Evolutionary conservation across 2,888 invertebrate species (phyloP).

Genomic region (Zele albiditarsus): DNA sequence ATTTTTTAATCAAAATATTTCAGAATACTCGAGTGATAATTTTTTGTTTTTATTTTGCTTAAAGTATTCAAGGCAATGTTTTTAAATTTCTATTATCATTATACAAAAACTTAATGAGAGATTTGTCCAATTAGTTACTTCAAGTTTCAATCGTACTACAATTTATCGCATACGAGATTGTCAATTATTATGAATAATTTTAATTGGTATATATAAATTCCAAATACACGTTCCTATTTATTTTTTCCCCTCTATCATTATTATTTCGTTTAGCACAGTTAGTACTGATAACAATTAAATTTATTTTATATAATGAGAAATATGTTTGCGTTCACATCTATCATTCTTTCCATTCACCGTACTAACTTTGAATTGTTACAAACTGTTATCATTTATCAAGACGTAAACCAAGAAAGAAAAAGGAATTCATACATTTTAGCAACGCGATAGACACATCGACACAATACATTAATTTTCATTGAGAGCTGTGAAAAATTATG

Average conservation of each 20-base stretch:
- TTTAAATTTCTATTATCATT: too few species aligned
- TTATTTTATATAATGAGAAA: background rate
- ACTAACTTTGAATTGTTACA: background rate
- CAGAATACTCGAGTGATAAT: too few species aligned
- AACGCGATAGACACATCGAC: background rate
- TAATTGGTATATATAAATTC: background rate
- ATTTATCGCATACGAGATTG: too few species aligned
- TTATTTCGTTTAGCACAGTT: too few species aligned
- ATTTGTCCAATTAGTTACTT: too few species aligned
- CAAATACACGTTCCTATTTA: background rate
- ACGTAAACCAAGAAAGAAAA: background rate
- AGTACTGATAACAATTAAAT: too few species aligned
- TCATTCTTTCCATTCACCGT: background rate
- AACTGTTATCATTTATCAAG: background rate
- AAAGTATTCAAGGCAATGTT: too few species aligned
- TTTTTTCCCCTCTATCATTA: too few species aligned
- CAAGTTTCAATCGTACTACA: too few species aligned
- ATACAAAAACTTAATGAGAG: too few species aligned
- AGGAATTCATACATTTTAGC: background rate
- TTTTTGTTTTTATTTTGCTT: too few species aligned
- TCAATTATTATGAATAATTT: too few species aligned
- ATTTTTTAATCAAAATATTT: background rate
- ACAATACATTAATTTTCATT: slow-evolving; percentile 33
- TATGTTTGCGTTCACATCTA: background rate
- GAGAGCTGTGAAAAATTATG: slow-evolving; percentile 14